Percentiles rank a stretch among this genome's conserved stretches.
Evolutionary conservation across 2,113 vertebrate species (phyloP).

Genomic region (Tychaedon coryphoeus): DNA sequence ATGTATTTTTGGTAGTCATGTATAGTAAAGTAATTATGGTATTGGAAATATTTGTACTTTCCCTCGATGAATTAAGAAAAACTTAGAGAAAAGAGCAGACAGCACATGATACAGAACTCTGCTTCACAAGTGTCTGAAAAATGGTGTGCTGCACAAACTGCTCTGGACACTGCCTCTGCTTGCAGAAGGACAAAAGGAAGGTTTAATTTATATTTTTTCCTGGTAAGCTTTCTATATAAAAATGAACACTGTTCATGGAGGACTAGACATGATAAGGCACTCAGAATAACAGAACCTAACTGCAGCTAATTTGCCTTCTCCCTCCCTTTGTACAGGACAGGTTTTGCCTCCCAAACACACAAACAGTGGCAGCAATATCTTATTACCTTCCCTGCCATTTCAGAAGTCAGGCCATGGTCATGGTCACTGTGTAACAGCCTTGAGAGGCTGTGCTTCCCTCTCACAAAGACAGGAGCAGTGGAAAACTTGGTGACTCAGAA

Average conservation of each 20-base stretch:
- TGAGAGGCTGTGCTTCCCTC: background rate
- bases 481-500: background rate
- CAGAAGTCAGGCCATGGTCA: background rate
- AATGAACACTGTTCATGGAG: background rate
- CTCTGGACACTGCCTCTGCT: background rate
- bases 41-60: background rate
- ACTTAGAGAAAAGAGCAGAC: background rate
- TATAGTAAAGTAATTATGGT: background rate
- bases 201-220: background rate
- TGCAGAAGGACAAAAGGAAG: background rate
- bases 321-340: background rate
- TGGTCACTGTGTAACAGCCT: background rate
- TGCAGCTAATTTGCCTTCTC: background rate
- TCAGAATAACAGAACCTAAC: background rate
- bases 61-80: background rate
- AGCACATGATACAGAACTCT: background rate
- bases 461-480: background rate
- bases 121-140: background rate
- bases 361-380: background rate
- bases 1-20: background rate
- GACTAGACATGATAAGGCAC: background rate
- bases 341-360: background rate
- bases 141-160: background rate
- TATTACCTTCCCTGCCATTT: background rate
- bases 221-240: background rate